Conservation (phyloP, 1,140 invertebrate genomes). For the Samia ricini region DNA sequence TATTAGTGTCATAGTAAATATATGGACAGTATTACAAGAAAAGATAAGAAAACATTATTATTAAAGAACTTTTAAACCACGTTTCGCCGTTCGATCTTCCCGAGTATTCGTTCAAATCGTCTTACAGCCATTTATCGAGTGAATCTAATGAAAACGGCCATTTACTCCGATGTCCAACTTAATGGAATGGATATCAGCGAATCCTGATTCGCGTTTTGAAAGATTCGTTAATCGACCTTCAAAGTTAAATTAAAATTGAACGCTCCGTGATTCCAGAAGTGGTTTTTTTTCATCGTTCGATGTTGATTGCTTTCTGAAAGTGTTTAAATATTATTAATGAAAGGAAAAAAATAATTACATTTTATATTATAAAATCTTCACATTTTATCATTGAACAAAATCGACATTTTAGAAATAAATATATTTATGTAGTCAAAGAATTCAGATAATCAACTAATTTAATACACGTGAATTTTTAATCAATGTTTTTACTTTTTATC, state of each 20-base stretch:
- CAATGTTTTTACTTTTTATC: no score
- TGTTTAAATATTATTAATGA: neutral
- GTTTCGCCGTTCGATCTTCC: conserved; percentile 2
- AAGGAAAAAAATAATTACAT: neutral
- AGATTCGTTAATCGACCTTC: conserved; percentile 13
- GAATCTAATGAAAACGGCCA: conserved; percentile 24
- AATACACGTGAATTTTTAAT: no score
- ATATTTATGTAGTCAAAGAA: neutral
- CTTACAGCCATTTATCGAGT: conserved; percentile 3
- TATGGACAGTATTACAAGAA: no score
- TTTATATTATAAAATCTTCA: neutral
- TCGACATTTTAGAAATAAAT: no score
- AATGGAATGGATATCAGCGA: conserved; percentile 26
- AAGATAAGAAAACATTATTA: neutral
- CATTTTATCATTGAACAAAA: neutral
- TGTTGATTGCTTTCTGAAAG: neutral
- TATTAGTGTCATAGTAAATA: no score
- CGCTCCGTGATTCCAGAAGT: neutral
- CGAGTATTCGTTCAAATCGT: neutral
- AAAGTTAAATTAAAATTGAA: conserved; percentile 16
- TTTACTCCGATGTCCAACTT: conserved; percentile 23
- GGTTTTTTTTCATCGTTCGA: conserved; percentile 1
- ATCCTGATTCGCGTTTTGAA: conserved; percentile 21
- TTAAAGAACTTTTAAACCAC: neutral
- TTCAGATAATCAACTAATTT: neutral